phyloP scores from a whole-genome alignment of 1,140 invertebrate genomes.

The Calliopsis andreniformis region DNA sequence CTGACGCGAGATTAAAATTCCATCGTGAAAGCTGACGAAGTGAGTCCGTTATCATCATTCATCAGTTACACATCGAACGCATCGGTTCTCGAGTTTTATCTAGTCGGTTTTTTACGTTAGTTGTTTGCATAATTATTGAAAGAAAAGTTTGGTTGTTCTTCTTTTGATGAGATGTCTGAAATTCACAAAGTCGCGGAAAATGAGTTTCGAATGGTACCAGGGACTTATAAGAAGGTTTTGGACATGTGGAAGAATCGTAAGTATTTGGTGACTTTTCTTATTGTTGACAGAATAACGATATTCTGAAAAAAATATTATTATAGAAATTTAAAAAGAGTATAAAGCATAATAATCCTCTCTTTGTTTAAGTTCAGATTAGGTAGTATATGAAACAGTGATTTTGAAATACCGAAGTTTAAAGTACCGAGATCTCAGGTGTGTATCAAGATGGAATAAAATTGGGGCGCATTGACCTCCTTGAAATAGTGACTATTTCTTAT shows the following conservation, averaged over 20 bases:
- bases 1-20: conserved; percentile 53
- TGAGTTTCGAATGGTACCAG: conserved; percentile 51
- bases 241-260: conserved; percentile 69
- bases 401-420: background rate
- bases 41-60: conserved; percentile 54
- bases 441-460: background rate
- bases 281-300: background rate
- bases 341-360: background rate
- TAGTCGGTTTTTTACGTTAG: background rate
- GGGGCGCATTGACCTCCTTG: background rate
- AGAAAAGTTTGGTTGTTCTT: background rate
- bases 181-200: conserved; percentile 18
- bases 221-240: conserved; percentile 62
- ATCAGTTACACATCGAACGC: conserved; percentile 41
- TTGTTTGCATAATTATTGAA: background rate
- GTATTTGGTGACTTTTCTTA: conserved; percentile 29
- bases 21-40: conserved; percentile 50
- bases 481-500: background rate
- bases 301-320: background rate
- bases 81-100: background rate
- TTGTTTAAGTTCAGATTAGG: no score
- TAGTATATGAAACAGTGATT: no score
- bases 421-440: background rate
- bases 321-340: background rate
- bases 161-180: conserved; percentile 45